phyloP scores from a whole-genome alignment of 2,797 vertebrate genomes.

The Poecilia velifera region DNA sequence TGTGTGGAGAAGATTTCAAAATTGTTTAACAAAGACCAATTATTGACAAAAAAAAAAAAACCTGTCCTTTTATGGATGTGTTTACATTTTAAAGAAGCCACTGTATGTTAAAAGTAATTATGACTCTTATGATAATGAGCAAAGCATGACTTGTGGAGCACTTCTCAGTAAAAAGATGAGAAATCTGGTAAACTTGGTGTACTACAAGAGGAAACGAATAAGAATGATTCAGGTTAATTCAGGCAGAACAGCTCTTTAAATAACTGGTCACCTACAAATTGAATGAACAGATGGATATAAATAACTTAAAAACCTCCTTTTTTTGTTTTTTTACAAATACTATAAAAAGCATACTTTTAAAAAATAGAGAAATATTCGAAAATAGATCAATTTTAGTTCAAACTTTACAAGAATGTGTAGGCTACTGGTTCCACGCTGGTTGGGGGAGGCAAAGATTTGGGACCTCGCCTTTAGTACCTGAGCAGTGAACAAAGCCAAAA shows the following conservation, averaged over 20 bases:
- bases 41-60: background rate
- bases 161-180: slow-evolving; percentile 29
- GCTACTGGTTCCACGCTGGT: slow-evolving; percentile 68
- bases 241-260: slow-evolving; percentile 48
- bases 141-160: slow-evolving; percentile 46
- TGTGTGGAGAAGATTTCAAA: background rate
- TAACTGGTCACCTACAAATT: slow-evolving; percentile 55
- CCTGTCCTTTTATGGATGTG: background rate
- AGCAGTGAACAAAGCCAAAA: slow-evolving; percentile 70
- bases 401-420: slow-evolving; percentile 76
- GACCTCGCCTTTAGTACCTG: slow-evolving; percentile 64
- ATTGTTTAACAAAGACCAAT: slow-evolving; percentile 39
- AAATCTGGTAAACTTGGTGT: slow-evolving; percentile 36
- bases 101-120: slow-evolving; percentile 46
- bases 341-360: slow-evolving; percentile 79
- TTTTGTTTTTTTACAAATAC: slow-evolving; percentile 74
- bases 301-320: slow-evolving; percentile 75
- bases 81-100: background rate
- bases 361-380: slow-evolving; percentile 79
- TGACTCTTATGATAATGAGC: slow-evolving; percentile 42
- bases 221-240: slow-evolving; percentile 58
- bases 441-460: slow-evolving; percentile 46
- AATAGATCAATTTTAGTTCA: slow-evolving; percentile 72
- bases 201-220: slow-evolving; percentile 63
- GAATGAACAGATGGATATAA: slow-evolving; percentile 57